Evolutionary conservation across 2,797 vertebrate species (phyloP), one percentile per base, ranked within the genome.

Genomic region (Oryzias sinensis): DNA sequence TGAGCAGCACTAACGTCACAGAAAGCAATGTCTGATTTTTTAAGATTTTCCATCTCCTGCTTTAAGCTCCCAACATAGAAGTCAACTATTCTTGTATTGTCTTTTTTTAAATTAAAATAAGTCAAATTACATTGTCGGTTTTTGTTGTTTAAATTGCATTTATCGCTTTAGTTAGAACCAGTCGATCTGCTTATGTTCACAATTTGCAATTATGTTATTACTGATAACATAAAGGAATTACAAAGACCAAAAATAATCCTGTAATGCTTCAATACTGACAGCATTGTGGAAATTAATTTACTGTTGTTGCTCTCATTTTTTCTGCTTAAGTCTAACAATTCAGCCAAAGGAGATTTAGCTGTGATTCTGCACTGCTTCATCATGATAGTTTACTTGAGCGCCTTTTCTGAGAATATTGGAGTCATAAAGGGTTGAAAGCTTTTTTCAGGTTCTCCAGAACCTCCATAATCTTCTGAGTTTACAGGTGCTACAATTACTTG

Each of bases 231-330:
- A 52, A n/a, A 59, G 29, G 49, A 64, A 73, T 71, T 73, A 62
- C n/a, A 62, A 50, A 25, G 53, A 67, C 47, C 17, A 40, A 56
- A 48, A 76, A 59, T 59, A 56, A 46, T 45, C 16, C 40, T 20
- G 6, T 68, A 42, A 65, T 59, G 14, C 49, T 70, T 17, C 43
- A 52, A 13, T 56, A 54, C 33, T 51, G 61, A 53, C 43, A 33
- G 15, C 64, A 55, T 56, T 64, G 47, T 66, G 48, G 51, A 54
- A 70, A 77, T 55, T 43, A 61, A 76, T 66, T 62, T 59, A 22
- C 3, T 44, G 57, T 61, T 57, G 46, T 33, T n/a, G 4, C 3
- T 43, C 49, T 52, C 57, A 59, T 68, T 8, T 53, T 63, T 63
- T 40, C 13, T 15, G 54, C 58, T 56, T 29, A 53, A 47, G 58